Conservation (phyloP, 2,113 vertebrate species). For the Dasyprocta punctata region DNA sequence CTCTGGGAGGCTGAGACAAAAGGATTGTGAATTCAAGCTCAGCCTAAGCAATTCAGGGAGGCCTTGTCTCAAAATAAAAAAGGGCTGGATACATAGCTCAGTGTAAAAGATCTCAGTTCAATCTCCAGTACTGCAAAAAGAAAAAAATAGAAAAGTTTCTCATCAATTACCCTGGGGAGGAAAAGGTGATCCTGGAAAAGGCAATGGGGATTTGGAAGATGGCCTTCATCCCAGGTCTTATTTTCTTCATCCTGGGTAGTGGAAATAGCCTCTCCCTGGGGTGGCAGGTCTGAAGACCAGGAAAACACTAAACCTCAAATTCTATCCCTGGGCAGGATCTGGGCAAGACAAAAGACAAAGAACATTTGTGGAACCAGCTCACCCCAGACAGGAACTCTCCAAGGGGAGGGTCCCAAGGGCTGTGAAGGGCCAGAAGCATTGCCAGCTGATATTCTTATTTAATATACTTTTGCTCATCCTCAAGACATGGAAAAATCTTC, state of each 20-base stretch:
- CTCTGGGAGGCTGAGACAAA: background rate
- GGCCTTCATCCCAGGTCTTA: background rate
- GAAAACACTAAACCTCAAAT: background rate
- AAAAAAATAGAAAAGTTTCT: background rate
- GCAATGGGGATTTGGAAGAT: background rate
- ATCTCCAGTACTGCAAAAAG: background rate
- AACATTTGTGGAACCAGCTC: background rate
- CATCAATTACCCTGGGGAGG: background rate
- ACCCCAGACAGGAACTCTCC: background rate
- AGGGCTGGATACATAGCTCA: background rate
- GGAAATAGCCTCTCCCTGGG: background rate
- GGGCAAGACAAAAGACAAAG: background rate
- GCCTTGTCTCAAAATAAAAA: background rate
- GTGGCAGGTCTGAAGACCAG: background rate
- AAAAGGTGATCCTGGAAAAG: background rate
- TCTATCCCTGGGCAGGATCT: background rate
- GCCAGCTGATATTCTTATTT: background rate
- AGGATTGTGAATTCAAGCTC: background rate
- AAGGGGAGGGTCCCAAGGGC: background rate
- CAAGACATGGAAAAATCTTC: background rate
- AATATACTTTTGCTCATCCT: background rate
- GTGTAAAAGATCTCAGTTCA: background rate
- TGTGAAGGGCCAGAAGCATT: background rate
- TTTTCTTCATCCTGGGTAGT: background rate
- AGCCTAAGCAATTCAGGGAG: background rate